Conservation (phyloP, 1,140 invertebrate genomes). For the Drosophila nebulosa region DNA sequence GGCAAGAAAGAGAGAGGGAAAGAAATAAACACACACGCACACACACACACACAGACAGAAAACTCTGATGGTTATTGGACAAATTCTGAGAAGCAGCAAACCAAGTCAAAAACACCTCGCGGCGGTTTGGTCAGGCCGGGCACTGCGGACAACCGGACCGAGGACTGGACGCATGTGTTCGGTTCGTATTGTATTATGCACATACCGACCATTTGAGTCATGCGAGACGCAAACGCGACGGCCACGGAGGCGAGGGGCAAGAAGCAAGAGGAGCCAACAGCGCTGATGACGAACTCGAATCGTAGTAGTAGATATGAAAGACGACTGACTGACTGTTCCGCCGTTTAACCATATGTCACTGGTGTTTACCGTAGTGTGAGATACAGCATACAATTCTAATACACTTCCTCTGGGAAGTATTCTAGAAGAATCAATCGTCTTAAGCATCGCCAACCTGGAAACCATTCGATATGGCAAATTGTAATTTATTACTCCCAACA, state of each 20-base stretch:
- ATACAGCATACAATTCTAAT: background rate
- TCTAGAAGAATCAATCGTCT: too few relatives aligned
- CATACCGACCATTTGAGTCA: constrained; percentile 48
- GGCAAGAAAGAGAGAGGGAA: background rate
- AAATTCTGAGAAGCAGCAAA: constrained; percentile 35
- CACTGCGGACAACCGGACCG: too few relatives aligned
- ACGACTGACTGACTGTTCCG: too few relatives aligned
- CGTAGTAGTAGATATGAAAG: background rate
- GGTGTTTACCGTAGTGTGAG: constrained; percentile 22
- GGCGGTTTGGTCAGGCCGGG: constrained; percentile 19
- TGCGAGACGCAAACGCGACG: constrained; percentile 24
- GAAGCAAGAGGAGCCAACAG: background rate
- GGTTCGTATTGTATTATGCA: background rate
- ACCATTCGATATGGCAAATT: too few relatives aligned
- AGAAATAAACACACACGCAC: background rate
- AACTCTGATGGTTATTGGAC: constrained; percentile 5
- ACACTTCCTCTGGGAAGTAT: background rate
- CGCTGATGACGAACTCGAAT: background rate
- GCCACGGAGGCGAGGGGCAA: too few relatives aligned
- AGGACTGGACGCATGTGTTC: too few relatives aligned
- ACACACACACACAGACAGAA: constrained; percentile 3
- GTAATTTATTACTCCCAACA: too few relatives aligned
- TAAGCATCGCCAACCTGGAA: too few relatives aligned
- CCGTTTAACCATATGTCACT: constrained; percentile 49
- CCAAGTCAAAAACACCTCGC: constrained; percentile 18